These are phyloP conservation scores for Sinodicranocentrus sp. DNA, from an alignment of 2,888 invertebrate species.

Conservation along the genomic window DNA sequence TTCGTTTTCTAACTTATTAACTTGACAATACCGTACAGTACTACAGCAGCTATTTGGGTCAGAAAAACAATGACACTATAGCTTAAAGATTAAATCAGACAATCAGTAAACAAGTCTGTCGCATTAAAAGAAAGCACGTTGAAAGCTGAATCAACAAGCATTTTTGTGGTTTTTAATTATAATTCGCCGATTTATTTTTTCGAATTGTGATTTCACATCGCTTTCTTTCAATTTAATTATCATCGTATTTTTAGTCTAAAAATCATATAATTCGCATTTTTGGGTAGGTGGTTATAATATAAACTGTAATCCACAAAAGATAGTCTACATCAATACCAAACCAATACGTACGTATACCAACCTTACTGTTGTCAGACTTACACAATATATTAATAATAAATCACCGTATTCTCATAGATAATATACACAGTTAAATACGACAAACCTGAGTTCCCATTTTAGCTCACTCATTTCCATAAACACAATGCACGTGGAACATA, in stretches of 20 bases:
- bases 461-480: no score
- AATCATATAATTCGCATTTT: slow-evolving; percentile 41
- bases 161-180: slow-evolving; percentile 30
- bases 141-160: not conserved
- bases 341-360: slow-evolving; percentile 17
- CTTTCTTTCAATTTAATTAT: slow-evolving; percentile 3
- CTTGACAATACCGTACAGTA: not conserved
- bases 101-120: not conserved
- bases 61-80: not conserved
- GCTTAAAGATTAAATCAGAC: not conserved
- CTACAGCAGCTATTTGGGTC: not conserved
- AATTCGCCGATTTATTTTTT: slow-evolving; percentile 15
- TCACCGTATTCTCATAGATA: slow-evolving; percentile 10
- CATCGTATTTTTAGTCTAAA: slow-evolving; percentile 35
- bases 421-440: slow-evolving; percentile 5
- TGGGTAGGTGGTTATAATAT: slow-evolving; percentile 13
- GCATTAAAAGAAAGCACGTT: not conserved
- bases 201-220: slow-evolving; percentile 16
- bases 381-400: slow-evolving; percentile 16
- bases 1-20: slow-evolving; percentile 7
- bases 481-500: no score
- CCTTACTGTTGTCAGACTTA: slow-evolving; percentile 3
- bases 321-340: slow-evolving; percentile 37
- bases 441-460: slow-evolving; percentile 37
- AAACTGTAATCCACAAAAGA: slow-evolving; percentile 31